These are phyloP conservation scores for Bombylius discolor DNA, from an alignment of 2,888 invertebrate genomes.

Conservation along the genomic window DNA sequence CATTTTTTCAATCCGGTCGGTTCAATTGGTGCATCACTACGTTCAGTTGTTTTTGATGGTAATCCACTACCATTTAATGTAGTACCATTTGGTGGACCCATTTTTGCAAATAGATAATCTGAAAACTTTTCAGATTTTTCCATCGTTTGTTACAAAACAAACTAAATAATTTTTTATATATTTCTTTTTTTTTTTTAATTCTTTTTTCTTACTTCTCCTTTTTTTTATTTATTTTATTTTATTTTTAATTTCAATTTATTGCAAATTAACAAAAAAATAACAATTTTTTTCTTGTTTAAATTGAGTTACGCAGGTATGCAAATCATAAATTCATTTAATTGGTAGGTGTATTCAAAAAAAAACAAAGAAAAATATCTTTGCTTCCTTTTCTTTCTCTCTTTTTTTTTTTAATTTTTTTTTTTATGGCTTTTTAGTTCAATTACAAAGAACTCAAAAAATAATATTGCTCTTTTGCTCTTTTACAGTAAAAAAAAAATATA, in stretches of 20 bases:
- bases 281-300: neutral
- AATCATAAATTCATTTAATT: too few relatives aligned
- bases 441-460: too few relatives aligned
- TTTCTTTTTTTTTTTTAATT: constrained; percentile 2
- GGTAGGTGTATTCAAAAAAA: too few relatives aligned
- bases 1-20: constrained; percentile 53
- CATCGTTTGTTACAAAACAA: constrained; percentile 31
- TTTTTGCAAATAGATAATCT: constrained; percentile 70
- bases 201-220: neutral
- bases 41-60: constrained; percentile 46
- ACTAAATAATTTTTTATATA: constrained; percentile 2
- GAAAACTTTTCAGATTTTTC: constrained; percentile 56
- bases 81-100: constrained; percentile 50
- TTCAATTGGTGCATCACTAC: constrained; percentile 50
- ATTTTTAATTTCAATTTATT: constrained; percentile 4
- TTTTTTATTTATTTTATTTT: neutral
- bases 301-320: too few relatives aligned
- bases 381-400: too few relatives aligned
- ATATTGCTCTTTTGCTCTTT: too few relatives aligned
- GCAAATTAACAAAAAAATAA: constrained; percentile 1
- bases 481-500: too few relatives aligned
- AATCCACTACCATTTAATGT: constrained; percentile 36
- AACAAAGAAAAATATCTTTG: too few relatives aligned
- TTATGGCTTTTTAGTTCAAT: too few relatives aligned
- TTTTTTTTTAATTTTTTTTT: too few relatives aligned